phyloP scores from a whole-genome alignment of 2,113 vertebrate genomes.

The Scytalopus superciliaris region DNA sequence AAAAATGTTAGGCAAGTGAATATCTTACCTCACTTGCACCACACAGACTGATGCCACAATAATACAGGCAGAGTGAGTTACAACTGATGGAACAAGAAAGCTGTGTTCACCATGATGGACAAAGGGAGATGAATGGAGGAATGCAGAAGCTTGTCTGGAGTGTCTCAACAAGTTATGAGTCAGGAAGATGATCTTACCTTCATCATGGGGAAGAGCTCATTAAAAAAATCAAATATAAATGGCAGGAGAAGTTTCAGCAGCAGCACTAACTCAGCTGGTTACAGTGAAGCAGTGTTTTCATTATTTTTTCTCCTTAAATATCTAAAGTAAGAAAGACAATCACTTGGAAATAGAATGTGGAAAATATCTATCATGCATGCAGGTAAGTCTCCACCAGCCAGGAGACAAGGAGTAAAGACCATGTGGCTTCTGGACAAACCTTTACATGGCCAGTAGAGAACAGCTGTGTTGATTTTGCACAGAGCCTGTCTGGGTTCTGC shows the following conservation, averaged over 20 bases:
- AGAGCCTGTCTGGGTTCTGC: background rate
- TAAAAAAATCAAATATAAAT: background rate
- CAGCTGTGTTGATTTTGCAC: background rate
- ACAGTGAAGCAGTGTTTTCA: background rate
- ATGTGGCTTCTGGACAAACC: background rate
- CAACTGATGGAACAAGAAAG: background rate
- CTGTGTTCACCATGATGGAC: background rate
- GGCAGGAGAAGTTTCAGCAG: background rate
- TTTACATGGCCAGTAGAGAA: background rate
- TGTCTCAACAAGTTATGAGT: background rate
- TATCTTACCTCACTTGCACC: background rate
- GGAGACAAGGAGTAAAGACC: background rate
- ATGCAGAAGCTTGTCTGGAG: background rate
- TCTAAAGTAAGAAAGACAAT: background rate
- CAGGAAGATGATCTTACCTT: background rate
- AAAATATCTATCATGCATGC: background rate
- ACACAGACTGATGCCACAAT: background rate
- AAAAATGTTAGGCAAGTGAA: background rate
- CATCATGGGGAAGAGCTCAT: background rate
- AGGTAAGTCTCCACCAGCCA: background rate
- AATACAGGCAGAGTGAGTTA: background rate
- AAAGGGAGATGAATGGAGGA: background rate
- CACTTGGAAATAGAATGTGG: background rate
- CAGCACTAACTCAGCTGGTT: background rate
- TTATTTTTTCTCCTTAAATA: background rate